Conservation (phyloP, 2,797 vertebrate genomes). For the Delichon dasypus region DNA sequence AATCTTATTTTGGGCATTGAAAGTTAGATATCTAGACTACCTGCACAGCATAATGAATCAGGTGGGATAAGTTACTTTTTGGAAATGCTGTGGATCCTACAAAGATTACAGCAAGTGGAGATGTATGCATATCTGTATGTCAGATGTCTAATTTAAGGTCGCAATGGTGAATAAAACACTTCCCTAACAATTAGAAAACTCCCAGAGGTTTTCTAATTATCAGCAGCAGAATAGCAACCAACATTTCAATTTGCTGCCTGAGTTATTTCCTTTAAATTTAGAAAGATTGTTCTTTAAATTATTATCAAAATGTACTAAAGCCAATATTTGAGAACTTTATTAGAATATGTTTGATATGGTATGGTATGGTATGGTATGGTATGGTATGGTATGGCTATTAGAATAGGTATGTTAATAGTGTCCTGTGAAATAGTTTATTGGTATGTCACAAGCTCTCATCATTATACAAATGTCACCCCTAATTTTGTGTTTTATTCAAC, state of each 20-base stretch:
- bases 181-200: not conserved
- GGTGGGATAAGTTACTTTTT: not conserved
- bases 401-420: not conserved
- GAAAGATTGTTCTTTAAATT: not conserved
- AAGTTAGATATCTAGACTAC: not conserved
- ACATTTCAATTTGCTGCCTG: not conserved
- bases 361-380: too few relatives aligned
- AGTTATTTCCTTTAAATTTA: not conserved
- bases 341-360: not conserved
- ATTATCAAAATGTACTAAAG: not conserved
- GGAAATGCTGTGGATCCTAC: not conserved
- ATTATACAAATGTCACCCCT: not conserved
- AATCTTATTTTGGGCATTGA: not conserved
- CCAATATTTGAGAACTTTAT: not conserved
- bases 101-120: not conserved
- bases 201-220: not conserved
- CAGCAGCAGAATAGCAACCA: rapidly evolving
- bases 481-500: not conserved
- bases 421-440: not conserved
- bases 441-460: not conserved
- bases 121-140: not conserved
- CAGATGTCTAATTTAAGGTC: not conserved
- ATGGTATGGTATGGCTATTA: too few relatives aligned
- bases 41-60: not conserved
- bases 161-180: not conserved